Percentiles rank a stretch among this genome's conserved stretches.
These are phyloP conservation scores for Ursus arctos DNA, from an alignment of 2,113 vertebrate species.

Conservation along the genomic window DNA sequence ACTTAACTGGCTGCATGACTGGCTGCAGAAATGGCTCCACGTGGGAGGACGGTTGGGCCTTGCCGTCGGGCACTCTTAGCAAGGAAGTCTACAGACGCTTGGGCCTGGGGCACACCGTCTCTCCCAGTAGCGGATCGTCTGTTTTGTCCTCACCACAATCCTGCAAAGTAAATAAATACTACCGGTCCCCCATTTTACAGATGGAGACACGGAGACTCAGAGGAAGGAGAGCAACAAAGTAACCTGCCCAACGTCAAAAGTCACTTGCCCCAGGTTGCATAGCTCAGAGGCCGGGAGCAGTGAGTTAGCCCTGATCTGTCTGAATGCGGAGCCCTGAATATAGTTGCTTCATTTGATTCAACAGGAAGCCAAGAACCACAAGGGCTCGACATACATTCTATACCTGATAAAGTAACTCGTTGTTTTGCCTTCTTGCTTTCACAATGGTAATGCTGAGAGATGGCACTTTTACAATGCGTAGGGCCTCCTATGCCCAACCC, in stretches of 20 bases:
- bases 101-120: neutral
- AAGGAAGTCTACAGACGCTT: neutral
- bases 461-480: neutral
- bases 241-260: neutral
- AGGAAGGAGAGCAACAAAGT: neutral
- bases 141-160: neutral
- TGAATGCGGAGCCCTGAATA: neutral
- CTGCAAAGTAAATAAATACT: neutral
- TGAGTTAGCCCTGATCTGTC: neutral
- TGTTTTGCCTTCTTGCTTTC: constrained; percentile 28
- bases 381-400: neutral
- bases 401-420: neutral
- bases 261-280: neutral
- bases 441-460: constrained; percentile 33
- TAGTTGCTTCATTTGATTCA: neutral
- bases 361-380: neutral
- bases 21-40: neutral
- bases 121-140: neutral
- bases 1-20: neutral
- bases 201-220: neutral
- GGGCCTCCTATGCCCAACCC: neutral
- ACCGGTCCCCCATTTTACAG: neutral
- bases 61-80: neutral
- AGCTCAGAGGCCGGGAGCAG: neutral
- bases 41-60: neutral